Base-by-base conservation (phyloP, 2,797 vertebrate species). In the Coccyzus lansbergi region DNA sequence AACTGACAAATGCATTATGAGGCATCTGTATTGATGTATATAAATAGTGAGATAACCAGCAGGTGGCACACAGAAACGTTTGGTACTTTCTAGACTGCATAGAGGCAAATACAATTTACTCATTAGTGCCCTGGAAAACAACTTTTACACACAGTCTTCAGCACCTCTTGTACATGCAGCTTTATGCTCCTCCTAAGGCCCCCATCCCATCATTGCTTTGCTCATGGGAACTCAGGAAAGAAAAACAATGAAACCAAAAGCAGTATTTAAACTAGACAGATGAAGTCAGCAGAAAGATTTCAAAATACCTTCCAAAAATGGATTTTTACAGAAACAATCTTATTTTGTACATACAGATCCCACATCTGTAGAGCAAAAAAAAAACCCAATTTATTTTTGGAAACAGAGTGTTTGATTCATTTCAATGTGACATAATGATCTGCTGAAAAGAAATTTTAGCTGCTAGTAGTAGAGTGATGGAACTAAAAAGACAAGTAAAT, bases 391-490 rank as follows among this genome's bases (percentile, higher is more conserved):
- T 81, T 93, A 91, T 88, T 95, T 88, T 86, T 4, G 31, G 92
- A 92, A 88, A 84, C 63, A 29, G 82, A 42, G 69, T 6, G 52
- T 76, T 80, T 91, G 92, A n/a, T 68, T 89, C 71, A 36, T 92
- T 96, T 87, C 86, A 90, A 29, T 75, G 88, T 28, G 75, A 72
- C 74, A 85, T 90, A 96, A 95, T 83, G 86, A 87, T 88, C 85
- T 95, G 79, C 95, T 89, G 42, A 71, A 85, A 84, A 94, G 86
- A 74, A 95, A 93, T 68, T 82, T 90, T 92, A 74, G 86, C 89
- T 74, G 68, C 59, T 91, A 71, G 86, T 89, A 95, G 92, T 19
- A 79, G 94, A 94, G 68, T 38, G 74, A 92, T 52, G 52, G 95
- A 87, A 76, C 88, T 56, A 53, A 44, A 48, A 82, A 96, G 96